Conservation (phyloP, 2,888 invertebrate species). For the Gymnocheta viridis region DNA sequence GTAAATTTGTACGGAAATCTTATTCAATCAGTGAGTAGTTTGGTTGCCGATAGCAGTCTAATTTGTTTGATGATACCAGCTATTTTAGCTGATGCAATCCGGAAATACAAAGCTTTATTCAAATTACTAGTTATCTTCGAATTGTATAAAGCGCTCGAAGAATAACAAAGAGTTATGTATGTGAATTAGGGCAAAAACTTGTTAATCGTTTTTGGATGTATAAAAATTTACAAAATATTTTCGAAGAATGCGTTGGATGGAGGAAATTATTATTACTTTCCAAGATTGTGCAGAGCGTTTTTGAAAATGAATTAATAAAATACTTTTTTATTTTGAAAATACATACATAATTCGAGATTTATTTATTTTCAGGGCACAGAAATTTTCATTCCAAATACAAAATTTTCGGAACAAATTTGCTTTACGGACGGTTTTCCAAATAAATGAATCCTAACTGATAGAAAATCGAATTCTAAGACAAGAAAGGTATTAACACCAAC, state of each 20-base stretch:
- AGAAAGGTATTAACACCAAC: too few relatives aligned
- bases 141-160: not conserved
- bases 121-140: not conserved
- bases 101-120: not conserved
- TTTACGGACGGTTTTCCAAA: too few relatives aligned
- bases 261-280: not conserved
- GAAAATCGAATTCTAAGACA: too few relatives aligned
- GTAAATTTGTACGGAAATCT: conserved; percentile 86
- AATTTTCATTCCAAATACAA: too few relatives aligned
- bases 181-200: not conserved
- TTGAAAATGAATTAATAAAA: too few relatives aligned
- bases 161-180: not conserved
- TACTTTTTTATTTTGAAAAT: too few relatives aligned
- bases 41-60: not conserved
- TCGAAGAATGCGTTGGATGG: not conserved
- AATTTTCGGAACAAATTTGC: too few relatives aligned
- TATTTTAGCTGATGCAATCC: not conserved
- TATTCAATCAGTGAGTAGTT: conserved; percentile 85
- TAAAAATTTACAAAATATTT: not conserved
- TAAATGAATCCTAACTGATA: too few relatives aligned
- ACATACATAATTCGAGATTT: too few relatives aligned
- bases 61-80: not conserved
- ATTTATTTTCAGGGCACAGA: too few relatives aligned
- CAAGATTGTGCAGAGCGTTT: too few relatives aligned
- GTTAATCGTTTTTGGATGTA: not conserved